Evolutionary conservation across 2,113 vertebrate species (phyloP).

Genomic region (Cynocephalus volans): DNA sequence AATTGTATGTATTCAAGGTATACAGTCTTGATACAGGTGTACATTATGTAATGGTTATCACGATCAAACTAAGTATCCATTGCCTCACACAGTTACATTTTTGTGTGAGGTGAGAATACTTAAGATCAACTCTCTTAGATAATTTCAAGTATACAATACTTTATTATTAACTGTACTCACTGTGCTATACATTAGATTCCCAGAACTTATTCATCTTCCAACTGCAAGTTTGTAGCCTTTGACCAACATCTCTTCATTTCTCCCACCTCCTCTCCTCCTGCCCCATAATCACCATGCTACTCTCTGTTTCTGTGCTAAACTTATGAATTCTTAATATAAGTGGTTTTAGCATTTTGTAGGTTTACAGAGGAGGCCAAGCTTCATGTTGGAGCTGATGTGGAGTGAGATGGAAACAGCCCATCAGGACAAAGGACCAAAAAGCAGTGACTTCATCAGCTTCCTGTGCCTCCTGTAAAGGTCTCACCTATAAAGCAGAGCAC

Average conservation of each 20-base stretch:
- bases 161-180: neutral
- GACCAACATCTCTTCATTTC: neutral
- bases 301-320: neutral
- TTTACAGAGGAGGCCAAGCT: slow-evolving; percentile 19
- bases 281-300: neutral
- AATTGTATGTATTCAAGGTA: neutral
- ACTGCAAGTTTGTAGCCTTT: neutral
- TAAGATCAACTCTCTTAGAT: neutral
- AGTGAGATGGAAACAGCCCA: neutral
- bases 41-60: neutral
- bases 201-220: neutral
- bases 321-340: slow-evolving; percentile 18
- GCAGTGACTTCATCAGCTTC: neutral
- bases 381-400: neutral
- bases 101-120: neutral
- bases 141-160: neutral
- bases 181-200: neutral
- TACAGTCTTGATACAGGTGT: too few relatives aligned
- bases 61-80: neutral
- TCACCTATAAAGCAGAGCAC: neutral
- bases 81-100: neutral
- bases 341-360: neutral
- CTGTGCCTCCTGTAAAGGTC: neutral
- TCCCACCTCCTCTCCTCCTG: too few relatives aligned
- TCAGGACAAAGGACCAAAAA: neutral